phyloP scores from a whole-genome alignment of 2,797 vertebrate genomes.

The Onychomys torridus region DNA sequence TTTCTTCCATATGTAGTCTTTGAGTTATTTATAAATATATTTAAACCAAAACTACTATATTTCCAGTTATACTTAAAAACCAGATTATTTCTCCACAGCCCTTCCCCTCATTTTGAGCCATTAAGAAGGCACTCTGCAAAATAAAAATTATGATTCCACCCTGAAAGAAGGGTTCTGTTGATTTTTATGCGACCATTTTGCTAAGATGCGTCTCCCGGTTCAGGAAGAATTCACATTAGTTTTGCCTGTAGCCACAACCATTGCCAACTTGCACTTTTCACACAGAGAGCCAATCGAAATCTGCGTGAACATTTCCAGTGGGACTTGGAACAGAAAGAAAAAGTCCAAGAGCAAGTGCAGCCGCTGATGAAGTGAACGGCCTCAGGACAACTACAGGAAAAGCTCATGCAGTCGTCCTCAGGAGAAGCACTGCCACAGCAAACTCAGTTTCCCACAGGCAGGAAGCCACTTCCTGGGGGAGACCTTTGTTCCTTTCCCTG shows the following conservation, averaged over 20 bases:
- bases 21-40: slow-evolving; percentile 19
- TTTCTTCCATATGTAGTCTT: slow-evolving; percentile 53
- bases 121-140: slow-evolving; percentile 57
- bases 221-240: slow-evolving; percentile 80
- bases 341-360: slow-evolving; percentile 73
- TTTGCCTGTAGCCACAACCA: slow-evolving; percentile 85
- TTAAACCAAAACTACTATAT: slow-evolving; percentile 54
- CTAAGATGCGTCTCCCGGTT: slow-evolving; percentile 56
- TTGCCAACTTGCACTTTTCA: slow-evolving; percentile 82
- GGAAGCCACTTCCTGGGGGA: slow-evolving; percentile 51
- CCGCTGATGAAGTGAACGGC: slow-evolving; percentile 79
- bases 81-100: neutral
- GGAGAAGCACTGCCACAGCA: slow-evolving; percentile 69
- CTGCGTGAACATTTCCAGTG: slow-evolving; percentile 85
- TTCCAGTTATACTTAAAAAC: slow-evolving; percentile 62
- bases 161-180: slow-evolving; percentile 44
- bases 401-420: slow-evolving; percentile 75
- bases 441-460: slow-evolving; percentile 65
- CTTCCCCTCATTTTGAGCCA: slow-evolving; percentile 52
- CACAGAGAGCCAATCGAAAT: slow-evolving; percentile 81
- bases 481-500: slow-evolving; percentile 63
- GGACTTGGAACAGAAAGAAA: slow-evolving; percentile 80
- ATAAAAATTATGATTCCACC: slow-evolving; percentile 53
- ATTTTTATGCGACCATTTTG: slow-evolving; percentile 82
- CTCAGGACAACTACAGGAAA: slow-evolving; percentile 55